Conservation (phyloP, 2,113 vertebrate species). For the Menura novaehollandiae region DNA sequence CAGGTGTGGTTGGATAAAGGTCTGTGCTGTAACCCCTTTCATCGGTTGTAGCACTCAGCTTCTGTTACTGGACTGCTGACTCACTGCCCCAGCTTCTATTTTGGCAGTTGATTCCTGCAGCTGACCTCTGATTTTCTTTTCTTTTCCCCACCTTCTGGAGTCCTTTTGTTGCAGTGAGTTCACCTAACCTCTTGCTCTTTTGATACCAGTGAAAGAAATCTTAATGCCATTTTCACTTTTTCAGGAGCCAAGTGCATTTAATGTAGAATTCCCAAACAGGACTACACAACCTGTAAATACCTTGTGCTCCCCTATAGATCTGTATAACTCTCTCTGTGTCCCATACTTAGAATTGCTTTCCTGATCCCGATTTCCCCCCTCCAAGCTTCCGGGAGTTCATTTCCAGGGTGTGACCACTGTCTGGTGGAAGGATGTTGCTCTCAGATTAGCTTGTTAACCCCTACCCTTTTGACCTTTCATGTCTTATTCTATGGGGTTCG, state of each 20-base stretch:
- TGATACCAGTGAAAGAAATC: background rate
- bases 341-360: background rate
- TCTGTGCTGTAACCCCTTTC: background rate
- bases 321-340: background rate
- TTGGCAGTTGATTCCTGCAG: background rate
- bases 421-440: constrained; percentile 59
- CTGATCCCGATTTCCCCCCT: background rate
- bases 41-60: background rate
- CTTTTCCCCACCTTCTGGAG: background rate
- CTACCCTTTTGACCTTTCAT: constrained; percentile 40
- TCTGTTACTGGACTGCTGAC: background rate
- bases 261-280: background rate
- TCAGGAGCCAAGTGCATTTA: background rate
- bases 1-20: background rate
- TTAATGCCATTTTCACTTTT: background rate
- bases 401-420: constrained; percentile 54
- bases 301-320: background rate
- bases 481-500: background rate
- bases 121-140: background rate
- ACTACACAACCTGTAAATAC: background rate
- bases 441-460: constrained; percentile 57
- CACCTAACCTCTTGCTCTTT: background rate
- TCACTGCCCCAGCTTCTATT: background rate
- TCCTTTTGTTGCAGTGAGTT: background rate
- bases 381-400: constrained; percentile 19